phyloP scores from a whole-genome alignment of 1,140 invertebrate species.

The Dreissena rostriformis region DNA sequence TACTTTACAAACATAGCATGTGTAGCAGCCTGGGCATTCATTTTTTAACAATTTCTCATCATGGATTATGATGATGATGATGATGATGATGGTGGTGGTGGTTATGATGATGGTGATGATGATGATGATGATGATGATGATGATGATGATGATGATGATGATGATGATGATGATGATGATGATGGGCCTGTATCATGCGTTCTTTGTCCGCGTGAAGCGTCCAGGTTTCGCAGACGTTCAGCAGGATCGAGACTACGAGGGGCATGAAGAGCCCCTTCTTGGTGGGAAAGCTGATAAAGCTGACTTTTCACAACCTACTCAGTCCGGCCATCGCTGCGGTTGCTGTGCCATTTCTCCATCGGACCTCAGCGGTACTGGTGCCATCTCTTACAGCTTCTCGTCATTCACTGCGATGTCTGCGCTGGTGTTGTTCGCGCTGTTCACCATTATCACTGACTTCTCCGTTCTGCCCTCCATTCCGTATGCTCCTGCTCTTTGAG shows the following conservation, averaged over 20 bases:
- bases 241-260: neutral
- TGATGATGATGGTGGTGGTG: neutral
- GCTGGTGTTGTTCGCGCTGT: no score
- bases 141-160: neutral
- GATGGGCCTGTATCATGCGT: neutral
- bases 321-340: no score
- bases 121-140: neutral
- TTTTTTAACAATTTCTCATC: neutral
- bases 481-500: no score
- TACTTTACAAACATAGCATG: neutral
- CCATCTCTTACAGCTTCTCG: no score
- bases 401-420: no score
- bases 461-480: no score
- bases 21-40: neutral
- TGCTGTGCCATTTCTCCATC: no score
- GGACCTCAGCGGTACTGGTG: no score
- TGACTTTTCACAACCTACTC: no score
- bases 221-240: neutral
- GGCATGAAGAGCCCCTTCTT: neutral
- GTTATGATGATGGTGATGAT: neutral
- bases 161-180: constrained; percentile 3
- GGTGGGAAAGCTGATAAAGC: no score
- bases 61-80: neutral
- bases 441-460: no score
- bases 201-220: no score